Evolutionary conservation across 2,113 vertebrate genomes (phyloP).

Genomic region (Clarias batrachus): DNA sequence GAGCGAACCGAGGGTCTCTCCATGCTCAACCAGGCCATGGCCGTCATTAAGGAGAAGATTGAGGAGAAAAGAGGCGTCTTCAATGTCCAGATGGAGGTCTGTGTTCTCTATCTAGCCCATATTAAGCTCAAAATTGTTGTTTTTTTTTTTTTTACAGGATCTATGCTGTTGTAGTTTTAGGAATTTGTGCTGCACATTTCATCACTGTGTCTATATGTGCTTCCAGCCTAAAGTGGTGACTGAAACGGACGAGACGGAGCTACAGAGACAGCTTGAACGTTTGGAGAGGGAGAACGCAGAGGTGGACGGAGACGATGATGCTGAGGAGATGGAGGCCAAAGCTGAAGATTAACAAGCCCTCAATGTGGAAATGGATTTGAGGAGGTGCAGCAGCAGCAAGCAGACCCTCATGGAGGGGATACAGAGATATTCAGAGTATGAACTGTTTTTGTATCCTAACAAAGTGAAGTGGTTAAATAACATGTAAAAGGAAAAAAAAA

Average conservation of each 20-base stretch:
- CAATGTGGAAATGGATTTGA: constrained; percentile 20
- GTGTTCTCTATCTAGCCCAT: background rate
- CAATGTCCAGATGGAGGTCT: constrained; percentile 97
- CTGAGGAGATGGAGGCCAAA: constrained; percentile 97
- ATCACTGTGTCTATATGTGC: background rate
- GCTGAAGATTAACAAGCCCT: constrained; percentile 80
- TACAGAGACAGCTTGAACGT: constrained; percentile 91
- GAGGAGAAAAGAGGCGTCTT: constrained; percentile 98
- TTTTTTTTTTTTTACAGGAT: background rate
- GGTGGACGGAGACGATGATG: constrained; percentile 95
- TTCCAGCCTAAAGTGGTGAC: constrained; percentile 94
- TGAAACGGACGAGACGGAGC: constrained; percentile 95
- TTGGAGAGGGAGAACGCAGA: constrained; percentile 95
- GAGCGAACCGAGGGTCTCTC: constrained; percentile 97
- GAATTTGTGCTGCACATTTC: background rate
- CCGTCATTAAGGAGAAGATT: constrained; percentile 97
- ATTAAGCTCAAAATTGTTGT: background rate
- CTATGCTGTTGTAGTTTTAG: background rate
- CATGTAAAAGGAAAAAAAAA: constrained; percentile 42
- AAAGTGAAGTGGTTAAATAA: constrained; percentile 27
- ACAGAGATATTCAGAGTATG: constrained; percentile 36
- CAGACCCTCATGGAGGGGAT: constrained; percentile 17
- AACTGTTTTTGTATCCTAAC: constrained; percentile 46
- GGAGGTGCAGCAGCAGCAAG: constrained; percentile 28
- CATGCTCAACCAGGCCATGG: constrained; percentile 96